Evolutionary conservation across 2,113 vertebrate species (phyloP).

Genomic region (Petrocephalus microphthalmus): DNA sequence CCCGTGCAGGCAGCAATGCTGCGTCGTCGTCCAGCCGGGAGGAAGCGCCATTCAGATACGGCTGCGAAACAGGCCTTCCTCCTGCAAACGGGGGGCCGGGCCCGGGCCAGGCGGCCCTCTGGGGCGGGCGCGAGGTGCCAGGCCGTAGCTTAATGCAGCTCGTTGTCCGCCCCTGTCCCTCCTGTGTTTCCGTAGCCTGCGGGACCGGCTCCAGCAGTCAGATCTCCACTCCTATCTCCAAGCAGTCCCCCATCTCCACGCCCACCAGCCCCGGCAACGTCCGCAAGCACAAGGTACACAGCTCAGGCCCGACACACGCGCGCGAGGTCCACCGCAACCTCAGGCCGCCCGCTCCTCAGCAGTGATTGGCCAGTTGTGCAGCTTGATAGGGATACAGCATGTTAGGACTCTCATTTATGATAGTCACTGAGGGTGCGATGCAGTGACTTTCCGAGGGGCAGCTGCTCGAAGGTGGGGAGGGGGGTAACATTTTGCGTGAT

Average conservation of each 20-base stretch:
- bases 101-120: background rate
- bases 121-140: background rate
- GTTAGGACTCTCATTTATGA: background rate
- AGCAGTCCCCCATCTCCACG: constrained; percentile 95
- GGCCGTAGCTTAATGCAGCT: background rate
- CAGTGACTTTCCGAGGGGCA: background rate
- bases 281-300: constrained; percentile 92
- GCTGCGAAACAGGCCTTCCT: background rate
- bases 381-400: background rate
- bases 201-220: constrained; percentile 94
- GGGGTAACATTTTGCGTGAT: background rate
- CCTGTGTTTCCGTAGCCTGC: constrained; percentile 49
- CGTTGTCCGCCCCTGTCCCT: background rate
- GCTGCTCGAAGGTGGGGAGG: background rate
- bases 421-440: background rate
- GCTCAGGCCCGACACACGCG: background rate
- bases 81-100: background rate
- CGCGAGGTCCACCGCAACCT: too few species aligned
- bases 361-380: background rate
- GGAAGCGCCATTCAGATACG: constrained; percentile 19
- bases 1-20: constrained; percentile 30
- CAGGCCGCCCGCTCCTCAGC: background rate
- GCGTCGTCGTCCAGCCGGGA: constrained; percentile 25
- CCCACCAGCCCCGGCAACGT: constrained; percentile 89
- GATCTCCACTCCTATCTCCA: constrained; percentile 94